Evolutionary conservation across 2,113 vertebrate species (phyloP).

Genomic region (Podocnemis expansa): DNA sequence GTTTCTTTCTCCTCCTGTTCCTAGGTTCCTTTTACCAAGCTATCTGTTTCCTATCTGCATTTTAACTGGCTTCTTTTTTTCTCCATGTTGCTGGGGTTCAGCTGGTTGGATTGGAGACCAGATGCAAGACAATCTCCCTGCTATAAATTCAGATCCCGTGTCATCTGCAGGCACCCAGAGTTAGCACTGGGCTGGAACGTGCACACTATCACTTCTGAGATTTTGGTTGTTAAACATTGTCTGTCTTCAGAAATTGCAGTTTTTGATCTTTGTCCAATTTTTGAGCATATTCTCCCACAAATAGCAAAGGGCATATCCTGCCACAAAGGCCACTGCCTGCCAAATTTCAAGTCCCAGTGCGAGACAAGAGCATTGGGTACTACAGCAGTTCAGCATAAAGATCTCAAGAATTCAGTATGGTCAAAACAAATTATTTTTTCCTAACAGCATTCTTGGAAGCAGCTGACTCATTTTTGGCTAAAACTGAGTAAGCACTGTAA

Average conservation of each 20-base stretch:
- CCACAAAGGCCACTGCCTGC: too few species aligned
- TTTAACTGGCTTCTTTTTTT: too few species aligned
- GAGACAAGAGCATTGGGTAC: not conserved
- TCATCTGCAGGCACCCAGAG: not conserved
- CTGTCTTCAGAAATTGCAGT: not conserved
- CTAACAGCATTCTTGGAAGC: not conserved
- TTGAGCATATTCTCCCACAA: not conserved
- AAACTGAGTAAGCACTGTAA: not conserved
- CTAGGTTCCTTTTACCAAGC: not conserved
- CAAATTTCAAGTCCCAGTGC: not conserved
- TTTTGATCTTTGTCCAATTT: not conserved
- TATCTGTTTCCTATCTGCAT: too few species aligned
- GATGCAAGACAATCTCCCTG: too few species aligned
- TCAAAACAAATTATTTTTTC: not conserved
- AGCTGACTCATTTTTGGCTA: not conserved
- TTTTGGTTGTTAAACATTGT: not conserved
- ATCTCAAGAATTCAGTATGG: not conserved
- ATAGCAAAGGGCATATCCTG: not conserved
- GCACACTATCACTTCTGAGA: not conserved
- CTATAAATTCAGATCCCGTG: not conserved
- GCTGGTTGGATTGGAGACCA: too few species aligned
- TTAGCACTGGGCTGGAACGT: not conserved
- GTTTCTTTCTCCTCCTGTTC: not conserved
- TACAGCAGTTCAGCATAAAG: not conserved
- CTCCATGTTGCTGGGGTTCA: too few species aligned